These are phyloP conservation scores for Pomacea maculata DNA, from an alignment of 1,140 invertebrate species.

Conservation along the genomic window DNA sequence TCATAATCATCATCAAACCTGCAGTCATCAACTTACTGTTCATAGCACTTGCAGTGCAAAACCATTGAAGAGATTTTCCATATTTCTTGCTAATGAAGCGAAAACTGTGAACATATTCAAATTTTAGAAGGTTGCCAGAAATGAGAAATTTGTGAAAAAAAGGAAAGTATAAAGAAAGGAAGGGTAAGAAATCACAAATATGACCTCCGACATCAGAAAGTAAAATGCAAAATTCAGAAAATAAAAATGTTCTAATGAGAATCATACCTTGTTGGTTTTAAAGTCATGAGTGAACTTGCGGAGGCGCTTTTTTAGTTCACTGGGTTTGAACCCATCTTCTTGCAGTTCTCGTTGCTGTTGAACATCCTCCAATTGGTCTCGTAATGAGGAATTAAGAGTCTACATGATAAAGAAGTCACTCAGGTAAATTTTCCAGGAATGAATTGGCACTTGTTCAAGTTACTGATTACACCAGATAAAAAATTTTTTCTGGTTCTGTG, in stretches of 20 bases:
- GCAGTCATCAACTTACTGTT: background rate
- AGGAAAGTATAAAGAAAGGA: too few relatives aligned
- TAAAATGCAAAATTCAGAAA: background rate
- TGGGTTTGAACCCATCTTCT: conserved; percentile 47
- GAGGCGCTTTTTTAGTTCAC: conserved; percentile 51
- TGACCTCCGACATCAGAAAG: background rate
- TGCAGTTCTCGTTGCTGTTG: conserved; percentile 32
- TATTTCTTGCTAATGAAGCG: too few relatives aligned
- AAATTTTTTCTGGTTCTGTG: too few relatives aligned
- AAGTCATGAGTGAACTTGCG: conserved; percentile 52
- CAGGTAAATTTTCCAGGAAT: too few relatives aligned
- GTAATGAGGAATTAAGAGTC: conserved; percentile 48
- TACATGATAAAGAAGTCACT: conserved; percentile 19
- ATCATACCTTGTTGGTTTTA: conserved; percentile 48
- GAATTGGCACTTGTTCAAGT: too few relatives aligned
- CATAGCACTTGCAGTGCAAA: too few relatives aligned
- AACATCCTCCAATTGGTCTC: conserved; percentile 49
- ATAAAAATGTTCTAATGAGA: background rate
- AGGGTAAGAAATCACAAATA: background rate
- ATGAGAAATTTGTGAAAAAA: too few relatives aligned
- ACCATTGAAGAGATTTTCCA: too few relatives aligned
- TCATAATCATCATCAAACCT: background rate
- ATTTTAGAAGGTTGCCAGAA: too few relatives aligned
- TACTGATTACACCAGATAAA: too few relatives aligned
- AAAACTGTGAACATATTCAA: too few relatives aligned